Base-by-base conservation (phyloP, 2,113 vertebrate genomes). In the Meles meles region DNA sequence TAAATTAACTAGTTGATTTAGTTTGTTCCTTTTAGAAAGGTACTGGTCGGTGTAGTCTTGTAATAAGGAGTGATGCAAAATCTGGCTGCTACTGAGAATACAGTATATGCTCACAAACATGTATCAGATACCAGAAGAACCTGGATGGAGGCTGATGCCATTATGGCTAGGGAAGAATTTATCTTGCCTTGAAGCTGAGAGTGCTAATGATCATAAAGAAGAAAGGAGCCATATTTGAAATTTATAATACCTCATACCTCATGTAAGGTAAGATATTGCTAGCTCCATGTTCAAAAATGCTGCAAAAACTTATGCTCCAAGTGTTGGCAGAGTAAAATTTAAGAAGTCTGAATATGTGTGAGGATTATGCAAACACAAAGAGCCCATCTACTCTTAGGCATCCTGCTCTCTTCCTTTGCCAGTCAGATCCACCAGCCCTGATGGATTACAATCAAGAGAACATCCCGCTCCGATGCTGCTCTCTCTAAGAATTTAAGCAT, bases 331-430 rank as follows among this genome's bases (percentile, higher is more conserved):
- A 13, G 4, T 59, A 57, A 94, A 44, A 27, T 12, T 2, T 81
- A 93, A 86, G 2, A 4, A 59, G 4, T 44, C 5, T 13, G 55
- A 92, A 72, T 59, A 47, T 31, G 7, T 79, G 13, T 1, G 3
- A 57, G 6, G 15, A 3, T 31, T 42, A 44, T 20, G 31, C 1
- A 4, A 27, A 42, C 5, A 31, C 39, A 13, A 88, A 3, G 25
- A 59, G 9, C 25, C 2, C 3, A 34, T 44, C 0, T 65, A 8
- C 0, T 3, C 18, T 18, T 34, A 15, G 12, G 2, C 5, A 57
- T 79, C 11, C 3, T 87, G 0, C 13, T 79, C 47, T 74, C 2
- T 29, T 81, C 21, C 71, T 59, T 44, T 29, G 42, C 2, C 4
- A 23, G 15, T 80, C 25, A 52, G 12, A 79, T 47, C 3, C 23